Base-by-base conservation (phyloP, 2,888 invertebrate species). In the Volucella inanis region DNA sequence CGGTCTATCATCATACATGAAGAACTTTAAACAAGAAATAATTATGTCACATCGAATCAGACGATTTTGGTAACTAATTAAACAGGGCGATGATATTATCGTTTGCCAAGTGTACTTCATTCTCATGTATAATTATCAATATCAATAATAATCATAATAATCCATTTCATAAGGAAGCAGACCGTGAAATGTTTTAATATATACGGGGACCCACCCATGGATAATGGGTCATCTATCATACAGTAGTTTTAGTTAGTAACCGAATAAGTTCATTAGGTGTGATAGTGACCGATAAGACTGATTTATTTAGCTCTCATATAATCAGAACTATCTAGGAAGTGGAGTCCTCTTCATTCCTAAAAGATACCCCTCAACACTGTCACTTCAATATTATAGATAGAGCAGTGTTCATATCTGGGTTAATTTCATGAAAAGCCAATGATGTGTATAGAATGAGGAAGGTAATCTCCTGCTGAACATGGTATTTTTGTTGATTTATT, bases 401-500 rank as follows among this genome's bases (percentile, higher is more conserved):
- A 0, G 22, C 3, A 22, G 22, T 22, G 22, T 22, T 22, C 22
- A 22, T 4, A 22, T 22, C 22, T 22, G 1, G 1, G 22, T 22
- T 22, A 22, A 22, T 1, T 4, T 3, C 22, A 22, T 3, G 74
- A 74, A 68, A 74, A 68, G 80, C 54, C 67, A 74, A 68, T 80
- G 67, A 80, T 80, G 61, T 18, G 18, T 18, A 74, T 80, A 62
- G 67, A 54, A 57, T 61, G 61, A 67, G 49, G 61, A 49, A 47
- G 10, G 54, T 55, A 38, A 45, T 43, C 8, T 59, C 38, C 43
- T 41, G 14, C 22, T 18, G 59, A 22, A 22, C 22, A 31, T 67
- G 59, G 79, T 22, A 52, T 38, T 45, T 67, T 50, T 49, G 67
- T 68, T 80, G 80, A 80, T 74, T 80, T 80, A 80, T 80, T 67